phyloP scores from a whole-genome alignment of 2,888 invertebrate genomes.

The Chaetoderma sp. region DNA sequence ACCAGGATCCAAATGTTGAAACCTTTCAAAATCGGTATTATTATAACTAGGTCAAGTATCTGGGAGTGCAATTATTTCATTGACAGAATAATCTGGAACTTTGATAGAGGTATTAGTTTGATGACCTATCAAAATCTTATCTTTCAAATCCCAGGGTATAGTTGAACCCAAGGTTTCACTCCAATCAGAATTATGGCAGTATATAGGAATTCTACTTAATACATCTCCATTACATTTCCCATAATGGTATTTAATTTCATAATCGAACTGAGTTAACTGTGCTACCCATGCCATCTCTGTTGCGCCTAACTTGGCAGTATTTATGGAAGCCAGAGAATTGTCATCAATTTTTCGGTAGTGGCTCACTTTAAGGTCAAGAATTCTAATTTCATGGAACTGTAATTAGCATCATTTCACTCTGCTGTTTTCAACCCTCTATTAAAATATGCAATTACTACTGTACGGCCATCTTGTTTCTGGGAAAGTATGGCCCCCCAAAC shows the following conservation, averaged over 20 bases:
- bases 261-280: conserved; percentile 35
- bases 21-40: too few relatives aligned
- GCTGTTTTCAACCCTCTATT: conserved; percentile 28
- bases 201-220: too few relatives aligned
- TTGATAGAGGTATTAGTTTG: too few relatives aligned
- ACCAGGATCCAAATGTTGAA: too few relatives aligned
- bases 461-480: conserved; percentile 30
- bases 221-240: conserved; percentile 32
- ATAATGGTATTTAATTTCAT: conserved; percentile 32
- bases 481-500: conserved; percentile 36
- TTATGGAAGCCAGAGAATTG: too few relatives aligned
- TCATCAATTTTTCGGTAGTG: conserved; percentile 35
- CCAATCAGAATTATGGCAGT: too few relatives aligned
- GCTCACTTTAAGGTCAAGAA: conserved; percentile 39
- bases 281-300: conserved; percentile 38
- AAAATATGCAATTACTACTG: conserved; percentile 34
- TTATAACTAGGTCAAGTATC: too few relatives aligned
- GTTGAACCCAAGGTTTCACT: too few relatives aligned
- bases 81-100: too few relatives aligned
- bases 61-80: too few relatives aligned
- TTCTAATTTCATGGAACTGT: conserved; percentile 38
- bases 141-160: too few relatives aligned
- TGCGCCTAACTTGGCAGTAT: conserved; percentile 39
- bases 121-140: too few relatives aligned
- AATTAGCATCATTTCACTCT: conserved; percentile 35